phyloP scores from a whole-genome alignment of 2,113 vertebrate species.

The Protobothrops mucrosquamatus region DNA sequence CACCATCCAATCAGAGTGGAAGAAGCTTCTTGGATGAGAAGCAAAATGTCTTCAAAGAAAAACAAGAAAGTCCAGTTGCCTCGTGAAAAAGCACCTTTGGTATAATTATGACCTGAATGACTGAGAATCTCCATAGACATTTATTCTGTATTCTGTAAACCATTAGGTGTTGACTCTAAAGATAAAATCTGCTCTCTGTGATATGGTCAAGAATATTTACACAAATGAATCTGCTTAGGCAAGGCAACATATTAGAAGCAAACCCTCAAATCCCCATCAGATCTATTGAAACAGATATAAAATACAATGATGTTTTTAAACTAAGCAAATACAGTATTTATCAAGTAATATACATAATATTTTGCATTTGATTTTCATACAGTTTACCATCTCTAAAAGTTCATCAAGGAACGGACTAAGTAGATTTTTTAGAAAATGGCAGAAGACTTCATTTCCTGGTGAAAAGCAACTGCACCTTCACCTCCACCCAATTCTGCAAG shows the following conservation, averaged over 20 bases:
- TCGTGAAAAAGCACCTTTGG: too few relatives aligned
- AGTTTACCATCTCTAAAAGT: background rate
- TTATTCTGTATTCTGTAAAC: too few relatives aligned
- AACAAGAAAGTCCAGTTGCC: too few relatives aligned
- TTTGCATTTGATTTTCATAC: background rate
- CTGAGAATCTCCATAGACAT: too few relatives aligned
- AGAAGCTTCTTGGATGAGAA: too few relatives aligned
- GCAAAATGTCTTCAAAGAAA: too few relatives aligned
- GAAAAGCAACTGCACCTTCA: background rate
- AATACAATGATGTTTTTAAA: background rate
- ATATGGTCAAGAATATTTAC: background rate
- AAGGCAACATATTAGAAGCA: background rate
- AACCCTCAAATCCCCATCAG: background rate
- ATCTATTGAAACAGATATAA: background rate
- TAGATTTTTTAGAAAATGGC: background rate
- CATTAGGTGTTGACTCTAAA: background rate
- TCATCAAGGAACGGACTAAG: background rate
- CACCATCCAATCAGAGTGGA: too few relatives aligned
- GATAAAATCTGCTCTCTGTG: background rate
- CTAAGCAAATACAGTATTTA: background rate
- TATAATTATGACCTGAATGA: too few relatives aligned
- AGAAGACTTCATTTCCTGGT: background rate
- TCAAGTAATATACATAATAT: background rate
- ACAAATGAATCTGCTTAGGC: background rate
- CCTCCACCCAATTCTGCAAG: background rate